Base-by-base conservation (phyloP, 2,888 invertebrate genomes). In the Cryptocheilus praepositus region DNA sequence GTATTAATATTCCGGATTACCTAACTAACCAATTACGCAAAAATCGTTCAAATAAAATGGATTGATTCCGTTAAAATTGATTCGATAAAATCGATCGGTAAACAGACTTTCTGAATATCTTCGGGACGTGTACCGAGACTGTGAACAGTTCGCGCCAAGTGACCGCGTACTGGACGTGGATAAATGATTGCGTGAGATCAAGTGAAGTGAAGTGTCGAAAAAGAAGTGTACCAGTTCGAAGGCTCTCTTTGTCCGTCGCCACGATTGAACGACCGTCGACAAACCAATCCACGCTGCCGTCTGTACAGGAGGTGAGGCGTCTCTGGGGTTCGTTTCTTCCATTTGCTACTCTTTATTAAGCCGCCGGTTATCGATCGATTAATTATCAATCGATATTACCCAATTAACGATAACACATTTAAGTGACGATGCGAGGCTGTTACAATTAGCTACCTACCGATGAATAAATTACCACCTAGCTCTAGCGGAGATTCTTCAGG, bases 221-320 rank as follows among this genome's bases (percentile, higher is more conserved):
- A 76, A 63, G 64, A 72, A 65, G 66, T 64, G 77, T 63, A 64
- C 36, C 57, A 43, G 61, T 43, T 64, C 64, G 65, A 70, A 59
- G 67, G 70, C 59, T 66, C 2, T 25, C 5, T 5, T 25, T 25
- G 2, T 66, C 67, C 61, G 43, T 18, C 49, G n/a, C 49, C 49
- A 18, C 49, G 49, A 49, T 18, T 49, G 16, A 49, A 49, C n/a
- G 49, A 49, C 49, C 49, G 77, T 70, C 76, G 81, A 76, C 73
- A 58, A 80, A 75, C 77, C 68, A 71, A 76, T 74, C 80, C 83
- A 83, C 84, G 80, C 86, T 86, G 87, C 85, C 85, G 81, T 83
- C 85, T 80, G 79, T 80, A 81, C 79, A 76, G 69, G 81, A 86
- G 87, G 88, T 88, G 79, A 86, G 82, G 66, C 45, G 7, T 16